phyloP scores from a whole-genome alignment of 2,888 invertebrate species.

The Osedax fenrisi region DNA sequence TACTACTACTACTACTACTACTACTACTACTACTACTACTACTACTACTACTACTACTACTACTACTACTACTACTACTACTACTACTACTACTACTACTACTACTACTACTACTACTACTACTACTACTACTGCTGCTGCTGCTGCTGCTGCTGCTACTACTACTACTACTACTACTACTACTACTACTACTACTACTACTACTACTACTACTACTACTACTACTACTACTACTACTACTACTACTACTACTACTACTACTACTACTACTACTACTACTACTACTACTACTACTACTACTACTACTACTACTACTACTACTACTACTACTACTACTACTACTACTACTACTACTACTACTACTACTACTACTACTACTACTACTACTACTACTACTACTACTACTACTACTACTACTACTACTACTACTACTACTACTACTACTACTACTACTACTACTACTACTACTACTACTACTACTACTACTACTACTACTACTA shows the following conservation, averaged over 20 bases:
- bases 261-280: too few species aligned
- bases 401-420: background rate
- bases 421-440: constrained; percentile 16
- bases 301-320: too few species aligned
- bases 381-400: background rate
- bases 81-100: background rate
- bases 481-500: constrained; percentile 23
- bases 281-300: too few species aligned
- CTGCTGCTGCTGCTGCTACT: background rate
- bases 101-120: background rate
- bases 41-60: background rate
- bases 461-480: constrained; percentile 23
- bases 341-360: background rate
- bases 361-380: background rate
- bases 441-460: constrained; percentile 20
- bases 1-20: background rate
- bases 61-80: background rate
- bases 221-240: background rate
- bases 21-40: background rate
- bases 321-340: too few species aligned
- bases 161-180: background rate
- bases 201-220: constrained; percentile 2
- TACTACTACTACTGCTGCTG: background rate
- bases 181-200: background rate
- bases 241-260: background rate